These are phyloP conservation scores for Ptilorrhoa leucosticta DNA, from an alignment of 2,113 vertebrate species.

Conservation along the genomic window DNA sequence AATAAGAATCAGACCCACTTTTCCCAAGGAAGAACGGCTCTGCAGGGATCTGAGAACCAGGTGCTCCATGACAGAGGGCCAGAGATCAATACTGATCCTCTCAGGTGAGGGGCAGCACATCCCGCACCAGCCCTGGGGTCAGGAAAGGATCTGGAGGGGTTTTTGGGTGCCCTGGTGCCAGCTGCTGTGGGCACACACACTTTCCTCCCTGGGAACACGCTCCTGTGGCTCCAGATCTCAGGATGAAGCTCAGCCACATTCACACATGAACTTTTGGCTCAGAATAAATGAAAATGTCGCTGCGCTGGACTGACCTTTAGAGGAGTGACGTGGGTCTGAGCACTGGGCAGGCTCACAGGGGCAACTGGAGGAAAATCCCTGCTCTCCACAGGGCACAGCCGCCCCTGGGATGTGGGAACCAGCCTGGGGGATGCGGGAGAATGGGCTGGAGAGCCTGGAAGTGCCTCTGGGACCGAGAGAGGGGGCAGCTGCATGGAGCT, in stretches of 20 bases:
- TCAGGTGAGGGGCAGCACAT: not conserved
- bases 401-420: not conserved
- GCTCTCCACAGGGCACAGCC: not conserved
- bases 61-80: rapidly evolving
- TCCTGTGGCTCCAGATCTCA: rapidly evolving
- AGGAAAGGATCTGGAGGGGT: not conserved
- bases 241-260: not conserved
- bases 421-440: not conserved
- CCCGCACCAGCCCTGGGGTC: not conserved
- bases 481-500: rapidly evolving
- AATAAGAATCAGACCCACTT: not conserved
- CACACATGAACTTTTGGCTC: not conserved
- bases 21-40: not conserved
- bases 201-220: rapidly evolving
- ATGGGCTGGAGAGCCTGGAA: not conserved
- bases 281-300: not conserved
- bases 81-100: not conserved
- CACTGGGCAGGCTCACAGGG: not conserved
- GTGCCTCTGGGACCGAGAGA: not conserved
- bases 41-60: not conserved
- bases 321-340: not conserved
- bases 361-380: not conserved
- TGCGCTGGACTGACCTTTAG: not conserved
- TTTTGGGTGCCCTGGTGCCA: rapidly evolving
- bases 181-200: not conserved